Percentiles rank a stretch among this genome's conserved stretches.
Evolutionary conservation across 2,113 vertebrate genomes (phyloP).

Genomic region (Xerus inauris): DNA sequence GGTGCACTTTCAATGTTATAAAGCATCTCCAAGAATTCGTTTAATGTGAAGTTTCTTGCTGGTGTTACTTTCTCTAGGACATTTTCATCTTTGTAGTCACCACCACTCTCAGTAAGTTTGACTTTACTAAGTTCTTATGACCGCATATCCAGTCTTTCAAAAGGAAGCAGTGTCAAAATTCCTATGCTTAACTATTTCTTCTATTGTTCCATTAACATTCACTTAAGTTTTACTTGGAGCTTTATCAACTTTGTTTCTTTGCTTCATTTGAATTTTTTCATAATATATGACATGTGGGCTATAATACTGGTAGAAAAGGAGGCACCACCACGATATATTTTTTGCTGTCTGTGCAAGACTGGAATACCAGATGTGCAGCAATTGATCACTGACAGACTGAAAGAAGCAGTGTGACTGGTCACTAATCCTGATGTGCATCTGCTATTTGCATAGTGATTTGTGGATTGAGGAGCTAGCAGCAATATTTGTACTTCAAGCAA

Average conservation of each 20-base stretch:
- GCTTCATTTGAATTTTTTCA: neutral
- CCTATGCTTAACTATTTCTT: neutral
- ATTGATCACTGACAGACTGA: neutral
- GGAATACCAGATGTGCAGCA: neutral
- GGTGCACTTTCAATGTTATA: neutral
- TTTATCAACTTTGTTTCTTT: constrained; percentile 41
- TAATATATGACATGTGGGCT: neutral
- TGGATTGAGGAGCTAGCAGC: neutral
- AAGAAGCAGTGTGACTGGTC: neutral
- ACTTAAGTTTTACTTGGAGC: constrained; percentile 22
- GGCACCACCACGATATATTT: neutral
- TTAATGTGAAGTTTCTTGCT: neutral
- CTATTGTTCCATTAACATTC: neutral
- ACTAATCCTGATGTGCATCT: neutral
- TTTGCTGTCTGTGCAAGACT: neutral
- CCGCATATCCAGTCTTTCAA: neutral
- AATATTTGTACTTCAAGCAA: constrained; percentile 25
- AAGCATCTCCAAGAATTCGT: constrained; percentile 26
- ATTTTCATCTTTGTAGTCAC: constrained; percentile 17
- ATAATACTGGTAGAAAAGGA: neutral
- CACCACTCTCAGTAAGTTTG: constrained; percentile 21
- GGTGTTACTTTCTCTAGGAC: neutral
- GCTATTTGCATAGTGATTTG: neutral
- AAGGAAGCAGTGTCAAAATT: neutral
- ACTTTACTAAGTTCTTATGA: neutral